phyloP scores from a whole-genome alignment of 53 echinoderm and acorn worm genomes.

The Henricia sp. region DNA sequence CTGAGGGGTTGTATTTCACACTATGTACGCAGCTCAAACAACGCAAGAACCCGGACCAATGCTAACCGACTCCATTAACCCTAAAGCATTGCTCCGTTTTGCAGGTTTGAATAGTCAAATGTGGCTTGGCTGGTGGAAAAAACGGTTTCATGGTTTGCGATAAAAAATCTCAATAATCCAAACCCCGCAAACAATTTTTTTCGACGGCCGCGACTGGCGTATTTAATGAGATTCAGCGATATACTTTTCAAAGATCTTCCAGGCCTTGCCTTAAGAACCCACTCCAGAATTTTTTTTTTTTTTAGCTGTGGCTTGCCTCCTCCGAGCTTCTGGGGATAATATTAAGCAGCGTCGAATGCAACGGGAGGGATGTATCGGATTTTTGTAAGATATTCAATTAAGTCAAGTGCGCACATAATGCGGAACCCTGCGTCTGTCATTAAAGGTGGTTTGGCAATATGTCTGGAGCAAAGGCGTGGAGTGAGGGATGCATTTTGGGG shows the following conservation, averaged over 20 bases:
- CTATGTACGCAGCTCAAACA: conserved; percentile 43
- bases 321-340: neutral
- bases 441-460: conserved; percentile 13
- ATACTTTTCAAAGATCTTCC: conserved; percentile 33
- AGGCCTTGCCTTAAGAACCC: neutral
- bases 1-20: conserved; percentile 29
- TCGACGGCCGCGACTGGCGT: too few species aligned
- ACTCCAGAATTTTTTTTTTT: conserved; percentile 15
- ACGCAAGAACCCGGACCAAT: neutral
- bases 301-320: neutral
- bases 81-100: conserved; percentile 15
- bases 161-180: neutral
- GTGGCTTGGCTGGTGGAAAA: neutral
- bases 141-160: neutral
- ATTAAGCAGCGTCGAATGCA: neutral
- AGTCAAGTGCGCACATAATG: conserved; percentile 21
- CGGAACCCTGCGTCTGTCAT: neutral
- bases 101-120: conserved; percentile 45
- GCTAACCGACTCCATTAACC: conserved; percentile 41
- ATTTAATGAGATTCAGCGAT: conserved; percentile 39
- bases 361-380: conserved; percentile 14
- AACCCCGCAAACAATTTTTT: conserved; percentile 17
- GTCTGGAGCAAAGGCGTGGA: neutral
- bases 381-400: conserved; percentile 30
- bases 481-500: too few species aligned